Evolutionary conservation across 1,140 invertebrate species (phyloP), one percentile per base, ranked within the genome.

Genomic region (Sweltsa coloradensis): DNA sequence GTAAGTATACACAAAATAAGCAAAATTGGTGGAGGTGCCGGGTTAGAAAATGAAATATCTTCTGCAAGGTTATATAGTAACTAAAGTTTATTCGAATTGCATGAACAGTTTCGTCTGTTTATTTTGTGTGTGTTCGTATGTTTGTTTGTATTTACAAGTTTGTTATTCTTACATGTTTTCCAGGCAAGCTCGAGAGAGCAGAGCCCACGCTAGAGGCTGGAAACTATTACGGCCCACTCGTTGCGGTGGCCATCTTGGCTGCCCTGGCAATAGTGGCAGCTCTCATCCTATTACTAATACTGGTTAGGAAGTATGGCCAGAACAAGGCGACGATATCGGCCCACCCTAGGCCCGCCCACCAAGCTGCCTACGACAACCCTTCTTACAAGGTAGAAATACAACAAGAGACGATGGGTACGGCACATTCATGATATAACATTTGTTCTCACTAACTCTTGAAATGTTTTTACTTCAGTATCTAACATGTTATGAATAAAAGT

Each of bases 301-400:
- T 92, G 16, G 72, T 90, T 56, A 73, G 81, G 55, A 72, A 84
- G 57, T 79, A 88, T 53, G 73, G 69, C 11, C 73, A 72, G 55
- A 71, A 67, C 51, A 75, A 74, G 53, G 73, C 73, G 25, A 71
- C 80, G 56, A 80, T 82, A 45, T 79, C 77, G n/a, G 62, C 66
- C 26, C 56, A 62, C 29, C 60, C 62, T 46, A 69, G 69, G 51
- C n/a, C n/a, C n/a, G n/a, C n/a, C n/a, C 64, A 66, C 31, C 62
- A 68, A 45, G 81, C 87, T 6, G 86, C 88, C 34, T 92, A 92
- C 60, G 89, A 93, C 64, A 93, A 92, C 72, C 89, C 89, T 45
- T 89, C 87, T 57, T 93, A 91, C 72, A 93, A 92, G 78, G 83
- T 91, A 68, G 84, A 89, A 67, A 78, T 87, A 67, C 84, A 89